Evolutionary conservation across 2,113 vertebrate species (phyloP).

Genomic region (Felis catus): F.catus_Fca126_mat1.0 CM031422.1:5706001-5706500

Average conservation of each 20-base stretch:
- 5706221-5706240: neutral
- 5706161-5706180: neutral
- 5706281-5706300: neutral
- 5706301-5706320: neutral
- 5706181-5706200: neutral
- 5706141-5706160: neutral
- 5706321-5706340: neutral
- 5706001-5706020: neutral
- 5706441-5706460: neutral
- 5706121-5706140: neutral
- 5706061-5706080: neutral
- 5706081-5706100: neutral
- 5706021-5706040: neutral
- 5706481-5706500: neutral
- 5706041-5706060: neutral
- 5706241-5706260: neutral
- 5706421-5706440: neutral
- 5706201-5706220: neutral
- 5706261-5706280: neutral
- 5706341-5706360: neutral
- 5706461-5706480: neutral
- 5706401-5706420: neutral
- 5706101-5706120: neutral
- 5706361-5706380: neutral
- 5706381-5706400: neutral